Conservation (phyloP, 2,888 invertebrate genomes). For the Augochlorella aurata region DNA sequence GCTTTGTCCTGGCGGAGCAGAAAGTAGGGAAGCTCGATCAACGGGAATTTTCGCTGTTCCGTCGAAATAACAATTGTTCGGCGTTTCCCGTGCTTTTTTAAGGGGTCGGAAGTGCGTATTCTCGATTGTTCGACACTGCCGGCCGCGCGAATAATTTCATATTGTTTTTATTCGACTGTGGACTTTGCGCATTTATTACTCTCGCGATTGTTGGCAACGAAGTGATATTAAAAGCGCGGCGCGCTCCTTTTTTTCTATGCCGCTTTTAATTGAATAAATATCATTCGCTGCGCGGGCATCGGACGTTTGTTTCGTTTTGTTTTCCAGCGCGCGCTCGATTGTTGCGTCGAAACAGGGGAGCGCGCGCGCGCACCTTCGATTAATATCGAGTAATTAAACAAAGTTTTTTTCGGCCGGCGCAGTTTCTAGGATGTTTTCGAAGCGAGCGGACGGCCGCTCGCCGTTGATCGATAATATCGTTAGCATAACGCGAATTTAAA, state of each 20-base stretch:
- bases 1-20: not conserved
- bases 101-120: not conserved
- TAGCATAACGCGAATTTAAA: not conserved
- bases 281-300: not conserved
- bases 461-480: not conserved
- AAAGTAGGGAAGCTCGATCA: not conserved
- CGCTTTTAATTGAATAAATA: not conserved
- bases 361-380: not conserved
- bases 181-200: slow-evolving; percentile 7
- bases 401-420: not conserved
- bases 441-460: not conserved
- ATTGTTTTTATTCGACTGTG: slow-evolving; percentile 1
- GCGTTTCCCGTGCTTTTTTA: not conserved
- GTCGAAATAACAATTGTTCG: not conserved
- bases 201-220: not conserved
- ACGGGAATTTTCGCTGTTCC: not conserved
- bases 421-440: not conserved
- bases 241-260: not conserved
- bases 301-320: not conserved
- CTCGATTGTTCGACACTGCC: not conserved
- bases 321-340: not conserved
- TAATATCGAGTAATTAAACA: not conserved
- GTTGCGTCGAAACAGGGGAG: not conserved
- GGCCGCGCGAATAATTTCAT: not conserved
- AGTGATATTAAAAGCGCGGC: not conserved